phyloP scores from a whole-genome alignment of 2,113 vertebrate species.

The Rhea americana region DNA sequence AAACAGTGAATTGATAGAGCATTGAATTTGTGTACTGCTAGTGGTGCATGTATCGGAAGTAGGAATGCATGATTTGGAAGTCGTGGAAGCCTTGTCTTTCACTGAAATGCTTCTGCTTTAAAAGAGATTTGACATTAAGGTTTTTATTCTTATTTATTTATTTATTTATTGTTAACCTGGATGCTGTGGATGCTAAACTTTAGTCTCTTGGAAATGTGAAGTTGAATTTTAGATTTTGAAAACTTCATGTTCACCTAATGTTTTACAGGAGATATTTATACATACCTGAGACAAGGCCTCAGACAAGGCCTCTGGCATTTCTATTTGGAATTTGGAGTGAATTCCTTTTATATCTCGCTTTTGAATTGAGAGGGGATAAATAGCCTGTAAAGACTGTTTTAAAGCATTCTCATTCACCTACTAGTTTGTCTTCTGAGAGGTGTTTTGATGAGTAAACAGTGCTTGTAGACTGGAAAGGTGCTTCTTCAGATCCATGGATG shows the following conservation, averaged over 20 bases:
- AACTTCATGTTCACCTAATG: background rate
- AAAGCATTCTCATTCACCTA: background rate
- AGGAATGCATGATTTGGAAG: background rate
- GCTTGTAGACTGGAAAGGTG: background rate
- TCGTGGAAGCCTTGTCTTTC: background rate
- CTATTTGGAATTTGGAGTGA: background rate
- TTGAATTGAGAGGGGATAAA: background rate
- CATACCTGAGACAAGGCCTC: background rate
- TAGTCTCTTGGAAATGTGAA: background rate
- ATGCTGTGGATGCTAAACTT: background rate
- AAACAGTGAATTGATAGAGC: background rate
- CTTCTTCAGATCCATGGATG: background rate
- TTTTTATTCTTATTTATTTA: background rate
- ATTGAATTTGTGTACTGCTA: background rate
- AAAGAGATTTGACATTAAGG: background rate
- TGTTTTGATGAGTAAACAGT: background rate
- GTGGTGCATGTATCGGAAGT: background rate
- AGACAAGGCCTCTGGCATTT: background rate
- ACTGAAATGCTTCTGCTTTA: background rate
- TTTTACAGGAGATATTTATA: background rate
- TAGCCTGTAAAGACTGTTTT: background rate
- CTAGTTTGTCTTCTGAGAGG: background rate
- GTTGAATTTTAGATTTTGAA: background rate
- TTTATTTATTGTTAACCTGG: background rate
- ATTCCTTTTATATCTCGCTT: background rate